Evolutionary conservation across 2,888 invertebrate species (phyloP), one percentile per base, ranked within the genome.

Genomic region (Perithous albicinctus): DNA sequence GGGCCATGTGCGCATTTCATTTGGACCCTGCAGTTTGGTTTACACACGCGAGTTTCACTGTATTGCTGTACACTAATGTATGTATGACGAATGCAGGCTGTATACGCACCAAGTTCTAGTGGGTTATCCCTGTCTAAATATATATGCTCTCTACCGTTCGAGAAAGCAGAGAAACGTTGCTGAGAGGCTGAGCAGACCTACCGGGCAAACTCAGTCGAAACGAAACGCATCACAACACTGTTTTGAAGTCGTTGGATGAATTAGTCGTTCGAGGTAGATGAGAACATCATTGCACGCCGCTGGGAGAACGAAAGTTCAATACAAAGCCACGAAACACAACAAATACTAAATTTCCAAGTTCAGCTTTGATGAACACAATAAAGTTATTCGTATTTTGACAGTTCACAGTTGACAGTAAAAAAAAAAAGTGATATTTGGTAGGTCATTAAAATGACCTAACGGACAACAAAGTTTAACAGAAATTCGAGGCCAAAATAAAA

Each of bases 41-140:
- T 73, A 41, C 66, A 35, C 48, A 64, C 75, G 32, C 38, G 66
- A 51, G 67, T 77, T 77, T 41, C 61, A 63, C 67, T 81, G 77
- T 78, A 69, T 69, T 63, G 63, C 41, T 43, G 72, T n/a, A n/a
- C n/a, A n/a, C n/a, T n/a, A n/a, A n/a, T n/a, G n/a, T n/a, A n/a
- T n/a, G n/a, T 61, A 41, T 51, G 67, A 81, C 74, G 73, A 77
- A 72, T 73, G 61, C 72, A 54, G 46, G 7, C 67, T 20, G 66
- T 66, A 38, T 66, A 78, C 73, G 74, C 46, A 72, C 59, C 72
- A 78, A 73, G 64, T 82, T 76, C 59, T 51, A 84, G 78, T 70
- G 82, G 75, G 82, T 85, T 85, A 85, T 85, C 84, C 82, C 82
- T 84, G 82, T 86, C 84, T 86, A 85, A 85, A 86, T 85, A 86